A percentile compares a stretch with the other conserved stretches of the same genome.
phyloP scores from a whole-genome alignment of 2,888 invertebrate species.

The Rhagophthalmus giganteus region DNA sequence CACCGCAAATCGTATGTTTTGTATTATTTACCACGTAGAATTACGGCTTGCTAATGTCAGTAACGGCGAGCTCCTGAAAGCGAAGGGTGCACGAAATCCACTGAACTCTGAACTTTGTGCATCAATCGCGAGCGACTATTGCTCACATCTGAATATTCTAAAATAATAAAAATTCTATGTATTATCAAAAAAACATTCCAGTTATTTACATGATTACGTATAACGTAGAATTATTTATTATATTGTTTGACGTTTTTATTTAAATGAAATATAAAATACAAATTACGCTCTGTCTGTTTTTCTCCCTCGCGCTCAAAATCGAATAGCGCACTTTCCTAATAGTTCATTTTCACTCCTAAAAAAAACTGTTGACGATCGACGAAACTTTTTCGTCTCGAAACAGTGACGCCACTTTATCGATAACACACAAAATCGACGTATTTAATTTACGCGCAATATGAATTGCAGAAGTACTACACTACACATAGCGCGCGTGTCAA shows the following conservation, averaged over 20 bases:
- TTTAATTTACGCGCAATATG: too few relatives aligned
- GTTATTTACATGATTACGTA: constrained; percentile 52
- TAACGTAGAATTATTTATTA: constrained; percentile 49
- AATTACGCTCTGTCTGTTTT: constrained; percentile 1
- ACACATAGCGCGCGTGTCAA: too few relatives aligned
- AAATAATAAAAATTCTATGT: constrained; percentile 56
- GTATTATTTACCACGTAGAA: constrained; percentile 35
- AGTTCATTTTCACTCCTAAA: too few relatives aligned
- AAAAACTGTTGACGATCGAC: too few relatives aligned
- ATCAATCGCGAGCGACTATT: constrained; percentile 45
- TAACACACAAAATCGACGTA: too few relatives aligned
- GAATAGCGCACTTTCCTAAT: too few relatives aligned
- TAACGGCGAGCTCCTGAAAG: constrained; percentile 53
- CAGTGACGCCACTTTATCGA: too few relatives aligned
- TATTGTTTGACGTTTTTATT: constrained; percentile 27
- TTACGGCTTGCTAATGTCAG: constrained; percentile 50
- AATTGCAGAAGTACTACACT: too few relatives aligned
- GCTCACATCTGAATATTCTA: constrained; percentile 58
- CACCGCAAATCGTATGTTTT: constrained; percentile 26
- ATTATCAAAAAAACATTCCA: constrained; percentile 47
- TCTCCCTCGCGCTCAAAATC: too few relatives aligned
- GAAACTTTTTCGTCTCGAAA: too few relatives aligned
- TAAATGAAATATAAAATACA: constrained; percentile 42
- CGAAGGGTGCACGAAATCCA: constrained; percentile 40
- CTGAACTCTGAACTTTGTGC: constrained; percentile 31